Evolutionary conservation across 2,888 invertebrate species (phyloP), one percentile per base, ranked within the genome.

Genomic region (Argynnis bischoffii): DNA sequence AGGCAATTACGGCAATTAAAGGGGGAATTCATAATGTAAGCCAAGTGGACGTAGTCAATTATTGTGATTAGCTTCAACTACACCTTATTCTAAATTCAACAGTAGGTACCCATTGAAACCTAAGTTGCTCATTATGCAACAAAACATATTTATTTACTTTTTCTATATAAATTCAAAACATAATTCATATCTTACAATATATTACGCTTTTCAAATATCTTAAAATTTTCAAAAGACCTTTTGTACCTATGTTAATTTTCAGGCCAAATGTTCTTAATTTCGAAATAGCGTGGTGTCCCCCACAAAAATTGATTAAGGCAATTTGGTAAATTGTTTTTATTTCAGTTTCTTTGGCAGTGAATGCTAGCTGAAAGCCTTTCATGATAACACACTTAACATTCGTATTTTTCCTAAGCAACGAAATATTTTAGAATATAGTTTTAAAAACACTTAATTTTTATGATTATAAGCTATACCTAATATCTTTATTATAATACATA

Each of bases 221-320:
- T 35, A 13, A 47, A 41, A 47, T 53, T 59, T 66, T 48, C 35
- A 51, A 13, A 51, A 50, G 50, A 16, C 18, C 46, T 31, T 57
- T 35, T 31, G 35, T 54, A n/a, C n/a, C n/a, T n/a, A 66, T 60
- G 31, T 18, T 35, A 61, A 66, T 66, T 47, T 15, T 14, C n/a
- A 60, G n/a, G 31, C 6, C n/a, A 31, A 66, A 61, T 31, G 66
- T 60, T 61, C 80, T 78, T 88, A 86, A 88, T 88, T 82, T 82
- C 76, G 76, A 77, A 81, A 87, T 88, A 75, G 88, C 87, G 87
- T 88, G 87, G 83, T 77, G 75, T 77, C 78, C 76, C 73, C 77
- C 76, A 63, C 65, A 74, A 72, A 78, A 81, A 83, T 83, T 85
- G 85, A 86, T 86, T 81, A 79, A 72, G 76, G 82, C 79, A 83